Evolutionary conservation across 2,113 vertebrate genomes (phyloP).

Genomic region (Chiloscyllium plagiosum): DNA sequence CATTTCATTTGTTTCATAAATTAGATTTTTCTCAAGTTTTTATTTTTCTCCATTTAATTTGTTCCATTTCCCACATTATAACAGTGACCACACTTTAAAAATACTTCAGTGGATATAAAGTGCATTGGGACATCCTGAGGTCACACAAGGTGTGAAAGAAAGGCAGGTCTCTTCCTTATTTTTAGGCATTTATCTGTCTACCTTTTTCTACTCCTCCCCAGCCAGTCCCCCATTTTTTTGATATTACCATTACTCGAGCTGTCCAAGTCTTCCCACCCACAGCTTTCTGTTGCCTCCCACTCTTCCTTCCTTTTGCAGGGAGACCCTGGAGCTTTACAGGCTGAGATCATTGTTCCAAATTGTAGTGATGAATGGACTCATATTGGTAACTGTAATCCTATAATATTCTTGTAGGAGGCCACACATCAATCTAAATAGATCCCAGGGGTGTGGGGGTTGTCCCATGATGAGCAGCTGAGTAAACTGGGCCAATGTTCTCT

Average conservation of each 20-base stretch:
- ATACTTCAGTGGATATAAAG: not conserved
- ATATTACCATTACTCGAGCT: not conserved
- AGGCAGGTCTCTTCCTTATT: not conserved
- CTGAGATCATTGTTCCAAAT: not conserved
- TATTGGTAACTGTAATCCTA: not conserved
- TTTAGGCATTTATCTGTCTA: not conserved
- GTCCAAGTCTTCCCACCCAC: not conserved
- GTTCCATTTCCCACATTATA: not conserved
- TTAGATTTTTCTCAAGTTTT: not conserved
- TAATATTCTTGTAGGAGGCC: not conserved
- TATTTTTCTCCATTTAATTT: not conserved
- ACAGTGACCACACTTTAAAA: not conserved
- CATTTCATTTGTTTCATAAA: not conserved
- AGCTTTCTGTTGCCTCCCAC: not conserved
- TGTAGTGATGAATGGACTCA: not conserved
- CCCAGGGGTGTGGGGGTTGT: no score
- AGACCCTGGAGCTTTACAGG: not conserved
- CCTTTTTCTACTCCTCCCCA: not conserved
- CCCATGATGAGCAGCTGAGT: no score
- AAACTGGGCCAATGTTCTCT: no score
- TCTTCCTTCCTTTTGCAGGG: not conserved
- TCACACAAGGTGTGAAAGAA: not conserved
- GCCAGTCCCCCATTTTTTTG: not conserved
- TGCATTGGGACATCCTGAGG: not conserved
- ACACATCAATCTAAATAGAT: no score